phyloP scores from a whole-genome alignment of 2,888 invertebrate genomes.

The Capitulum mitella region DNA sequence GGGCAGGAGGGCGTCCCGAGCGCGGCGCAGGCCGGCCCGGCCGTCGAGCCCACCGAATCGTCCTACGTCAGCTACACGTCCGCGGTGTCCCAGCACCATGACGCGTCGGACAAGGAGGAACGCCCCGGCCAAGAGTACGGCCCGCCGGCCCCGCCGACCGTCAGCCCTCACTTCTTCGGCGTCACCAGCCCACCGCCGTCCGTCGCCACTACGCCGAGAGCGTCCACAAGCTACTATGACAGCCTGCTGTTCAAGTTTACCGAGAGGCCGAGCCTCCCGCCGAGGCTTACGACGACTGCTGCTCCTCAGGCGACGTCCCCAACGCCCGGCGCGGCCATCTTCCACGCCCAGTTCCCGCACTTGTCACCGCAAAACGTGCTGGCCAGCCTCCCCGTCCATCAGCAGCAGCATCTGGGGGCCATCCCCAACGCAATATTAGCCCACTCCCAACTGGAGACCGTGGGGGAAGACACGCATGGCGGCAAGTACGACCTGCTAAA shows the following conservation, averaged over 20 bases:
- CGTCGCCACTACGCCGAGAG: background rate
- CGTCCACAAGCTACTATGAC: background rate
- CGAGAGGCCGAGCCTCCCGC: background rate
- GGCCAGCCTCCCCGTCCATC: no score
- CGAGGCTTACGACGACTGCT: background rate
- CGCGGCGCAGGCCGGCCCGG: background rate
- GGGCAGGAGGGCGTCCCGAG: no score
- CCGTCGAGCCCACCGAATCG: background rate
- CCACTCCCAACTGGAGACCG: no score
- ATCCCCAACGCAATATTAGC: no score
- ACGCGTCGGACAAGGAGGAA: no score
- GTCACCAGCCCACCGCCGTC: background rate
- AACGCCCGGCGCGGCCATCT: background rate
- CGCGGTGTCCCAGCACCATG: no score
- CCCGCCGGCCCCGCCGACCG: no score
- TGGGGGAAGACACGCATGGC: no score
- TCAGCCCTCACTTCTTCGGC: background rate
- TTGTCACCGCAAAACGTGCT: background rate
- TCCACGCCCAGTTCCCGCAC: background rate
- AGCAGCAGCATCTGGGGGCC: no score
- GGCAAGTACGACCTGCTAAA: no score
- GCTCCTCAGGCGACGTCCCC: background rate
- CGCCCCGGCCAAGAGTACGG: no score
- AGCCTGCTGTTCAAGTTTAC: conserved; percentile 1
- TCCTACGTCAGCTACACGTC: background rate